A percentile compares a stretch with the other conserved stretches of the same genome.
These are phyloP conservation scores for Cheilosia variabilis DNA, from an alignment of 2,888 invertebrate species.

Conservation along the genomic window DNA sequence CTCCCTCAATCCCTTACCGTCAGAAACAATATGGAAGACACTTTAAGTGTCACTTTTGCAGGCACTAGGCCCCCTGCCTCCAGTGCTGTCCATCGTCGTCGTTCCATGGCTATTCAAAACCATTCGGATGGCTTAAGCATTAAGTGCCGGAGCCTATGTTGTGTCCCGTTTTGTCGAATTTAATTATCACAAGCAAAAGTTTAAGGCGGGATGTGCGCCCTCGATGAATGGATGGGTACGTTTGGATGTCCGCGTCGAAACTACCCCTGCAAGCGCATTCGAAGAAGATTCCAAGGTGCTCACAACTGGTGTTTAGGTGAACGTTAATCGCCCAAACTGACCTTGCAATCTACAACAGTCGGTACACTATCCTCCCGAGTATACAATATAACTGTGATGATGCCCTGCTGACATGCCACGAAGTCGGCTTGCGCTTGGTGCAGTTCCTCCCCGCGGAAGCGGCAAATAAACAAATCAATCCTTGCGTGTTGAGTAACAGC, in stretches of 20 bases:
- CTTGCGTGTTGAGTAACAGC: constrained; percentile 39
- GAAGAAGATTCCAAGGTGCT: too few species aligned
- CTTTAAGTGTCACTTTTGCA: constrained; percentile 57
- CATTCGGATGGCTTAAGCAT: constrained; percentile 7
- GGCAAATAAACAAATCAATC: constrained; percentile 64
- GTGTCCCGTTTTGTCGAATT: constrained; percentile 18
- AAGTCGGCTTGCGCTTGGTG: constrained; percentile 18
- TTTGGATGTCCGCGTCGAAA: too few species aligned
- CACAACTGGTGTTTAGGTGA: too few species aligned
- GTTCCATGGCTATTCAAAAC: constrained; percentile 12
- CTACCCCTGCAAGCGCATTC: too few species aligned
- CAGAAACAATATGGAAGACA: constrained; percentile 67
- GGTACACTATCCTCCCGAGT: too few species aligned
- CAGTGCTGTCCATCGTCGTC: background rate
- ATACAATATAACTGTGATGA: constrained; percentile 10
- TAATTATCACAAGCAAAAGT: constrained; percentile 41
- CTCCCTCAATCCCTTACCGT: constrained; percentile 61
- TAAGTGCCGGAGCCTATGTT: constrained; percentile 1
- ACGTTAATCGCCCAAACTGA: too few species aligned
- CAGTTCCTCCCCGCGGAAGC: constrained; percentile 6
- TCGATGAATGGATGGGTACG: constrained; percentile 17
- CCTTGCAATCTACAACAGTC: too few species aligned
- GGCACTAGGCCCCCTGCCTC: background rate
- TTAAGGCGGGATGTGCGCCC: constrained; percentile 9
- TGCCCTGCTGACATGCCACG: constrained; percentile 43